Conservation (phyloP, 2,888 invertebrate genomes). For the Seira musarum region DNA sequence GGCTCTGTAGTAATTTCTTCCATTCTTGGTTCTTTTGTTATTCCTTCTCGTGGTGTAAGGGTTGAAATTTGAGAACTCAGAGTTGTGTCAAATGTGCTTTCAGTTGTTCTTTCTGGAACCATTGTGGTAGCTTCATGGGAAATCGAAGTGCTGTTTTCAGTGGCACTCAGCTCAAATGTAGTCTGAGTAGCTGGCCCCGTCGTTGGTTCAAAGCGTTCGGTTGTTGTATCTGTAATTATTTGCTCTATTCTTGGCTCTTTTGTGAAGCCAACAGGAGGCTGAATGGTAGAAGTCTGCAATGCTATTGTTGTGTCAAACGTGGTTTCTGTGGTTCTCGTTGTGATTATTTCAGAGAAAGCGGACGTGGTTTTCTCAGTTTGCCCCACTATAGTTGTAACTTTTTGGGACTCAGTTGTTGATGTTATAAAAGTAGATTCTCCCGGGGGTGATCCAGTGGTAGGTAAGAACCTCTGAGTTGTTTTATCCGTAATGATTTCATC, state of each 20-base stretch:
- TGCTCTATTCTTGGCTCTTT: not conserved
- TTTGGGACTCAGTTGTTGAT: not conserved
- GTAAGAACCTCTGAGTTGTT: constrained; percentile 25
- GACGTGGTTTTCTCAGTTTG: too few species aligned
- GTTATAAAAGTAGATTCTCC: constrained; percentile 4
- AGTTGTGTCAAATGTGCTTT: constrained; percentile 27
- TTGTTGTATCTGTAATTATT: not conserved
- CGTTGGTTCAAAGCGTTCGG: not conserved
- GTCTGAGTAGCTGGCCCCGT: constrained; percentile 4
- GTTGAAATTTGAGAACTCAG: not conserved
- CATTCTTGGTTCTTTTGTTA: not conserved
- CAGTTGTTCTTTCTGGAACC: not conserved
- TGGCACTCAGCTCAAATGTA: not conserved
- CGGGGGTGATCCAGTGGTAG: constrained; percentile 1
- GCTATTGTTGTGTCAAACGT: constrained; percentile 35
- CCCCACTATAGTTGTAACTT: not conserved
- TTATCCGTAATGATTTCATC: constrained; percentile 10
- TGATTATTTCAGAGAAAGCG: too few species aligned
- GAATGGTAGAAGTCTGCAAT: constrained; percentile 13
- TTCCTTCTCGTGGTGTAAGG: not conserved
- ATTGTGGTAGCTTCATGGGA: not conserved
- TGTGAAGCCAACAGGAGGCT: not conserved
- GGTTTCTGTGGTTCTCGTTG: constrained; percentile 25
- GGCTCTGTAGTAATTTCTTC: not conserved
- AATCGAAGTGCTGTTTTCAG: not conserved